Evolutionary conservation across 1,140 invertebrate genomes (phyloP).

Genomic region (Brachionus calyciflorus): DNA sequence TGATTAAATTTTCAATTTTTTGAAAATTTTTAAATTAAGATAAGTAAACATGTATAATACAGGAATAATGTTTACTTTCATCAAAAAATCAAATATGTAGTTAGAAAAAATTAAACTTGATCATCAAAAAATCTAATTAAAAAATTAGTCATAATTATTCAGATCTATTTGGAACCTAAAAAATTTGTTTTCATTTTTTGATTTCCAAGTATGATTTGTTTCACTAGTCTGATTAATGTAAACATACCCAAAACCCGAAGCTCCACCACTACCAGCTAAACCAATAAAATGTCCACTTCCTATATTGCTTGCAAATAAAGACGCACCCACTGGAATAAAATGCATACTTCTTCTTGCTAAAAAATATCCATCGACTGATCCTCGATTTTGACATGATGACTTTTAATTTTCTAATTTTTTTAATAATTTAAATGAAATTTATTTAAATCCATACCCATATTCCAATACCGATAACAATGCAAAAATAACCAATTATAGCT

Average conservation of each 20-base stretch:
- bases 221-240: no score
- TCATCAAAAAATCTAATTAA: no score
- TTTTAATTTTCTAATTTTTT: not conserved
- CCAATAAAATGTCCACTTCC: conserved; percentile 67
- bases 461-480: conserved; percentile 41
- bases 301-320: conserved; percentile 67
- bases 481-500: conserved; percentile 23
- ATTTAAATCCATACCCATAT: conserved; percentile 24
- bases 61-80: no score
- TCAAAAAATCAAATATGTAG: no score
- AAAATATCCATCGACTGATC: conserved; percentile 62
- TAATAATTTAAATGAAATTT: not conserved
- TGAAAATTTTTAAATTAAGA: no score
- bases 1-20: no score
- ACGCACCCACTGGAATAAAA: conserved; percentile 66
- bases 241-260: conserved; percentile 51
- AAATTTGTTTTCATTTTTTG: no score
- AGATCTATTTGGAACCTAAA: no score
- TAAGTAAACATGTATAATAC: no score
- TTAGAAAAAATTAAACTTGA: no score
- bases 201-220: no score
- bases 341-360: conserved; percentile 63
- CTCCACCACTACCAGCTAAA: conserved; percentile 62
- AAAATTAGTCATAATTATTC: no score
- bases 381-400: conserved; percentile 47